phyloP scores from a whole-genome alignment of 2,113 vertebrate species.

The Dicrurus megarhynchus region DNA sequence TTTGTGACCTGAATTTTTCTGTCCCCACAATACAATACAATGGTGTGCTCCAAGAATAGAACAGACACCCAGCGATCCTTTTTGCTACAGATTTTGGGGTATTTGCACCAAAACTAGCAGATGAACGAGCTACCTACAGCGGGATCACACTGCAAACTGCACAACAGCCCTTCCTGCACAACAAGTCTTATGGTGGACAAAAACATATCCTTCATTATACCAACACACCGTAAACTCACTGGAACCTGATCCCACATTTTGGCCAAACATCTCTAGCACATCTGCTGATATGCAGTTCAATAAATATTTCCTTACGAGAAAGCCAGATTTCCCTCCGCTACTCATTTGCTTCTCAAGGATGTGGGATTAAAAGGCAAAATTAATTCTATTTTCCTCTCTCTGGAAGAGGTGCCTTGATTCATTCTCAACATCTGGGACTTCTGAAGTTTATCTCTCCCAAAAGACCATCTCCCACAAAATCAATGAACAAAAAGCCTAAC shows the following conservation, averaged over 20 bases:
- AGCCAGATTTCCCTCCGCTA: neutral
- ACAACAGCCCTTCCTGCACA: neutral
- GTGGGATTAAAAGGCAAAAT: neutral
- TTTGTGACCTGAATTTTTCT: neutral
- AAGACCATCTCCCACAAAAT: neutral
- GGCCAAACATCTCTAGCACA: neutral
- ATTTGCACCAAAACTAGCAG: neutral
- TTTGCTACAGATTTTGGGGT: neutral
- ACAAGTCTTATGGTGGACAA: rapidly evolving
- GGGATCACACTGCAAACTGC: neutral
- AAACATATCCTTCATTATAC: neutral
- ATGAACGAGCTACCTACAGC: rapidly evolving
- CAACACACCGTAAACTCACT: neutral
- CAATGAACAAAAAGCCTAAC: neutral
- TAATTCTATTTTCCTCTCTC: neutral
- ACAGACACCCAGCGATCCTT: neutral
- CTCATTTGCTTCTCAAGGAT: neutral
- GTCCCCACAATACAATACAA: rapidly evolving
- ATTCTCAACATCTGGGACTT: neutral
- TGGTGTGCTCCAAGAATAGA: neutral
- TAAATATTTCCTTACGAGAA: neutral
- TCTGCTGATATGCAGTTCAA: neutral
- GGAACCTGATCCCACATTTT: neutral
- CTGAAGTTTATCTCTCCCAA: neutral
- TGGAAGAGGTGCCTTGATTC: neutral